Percentiles rank a stretch among this genome's conserved stretches.
These are phyloP conservation scores for Polyommatus icarus DNA, from an alignment of 2,888 invertebrate species.

Conservation along the genomic window DNA sequence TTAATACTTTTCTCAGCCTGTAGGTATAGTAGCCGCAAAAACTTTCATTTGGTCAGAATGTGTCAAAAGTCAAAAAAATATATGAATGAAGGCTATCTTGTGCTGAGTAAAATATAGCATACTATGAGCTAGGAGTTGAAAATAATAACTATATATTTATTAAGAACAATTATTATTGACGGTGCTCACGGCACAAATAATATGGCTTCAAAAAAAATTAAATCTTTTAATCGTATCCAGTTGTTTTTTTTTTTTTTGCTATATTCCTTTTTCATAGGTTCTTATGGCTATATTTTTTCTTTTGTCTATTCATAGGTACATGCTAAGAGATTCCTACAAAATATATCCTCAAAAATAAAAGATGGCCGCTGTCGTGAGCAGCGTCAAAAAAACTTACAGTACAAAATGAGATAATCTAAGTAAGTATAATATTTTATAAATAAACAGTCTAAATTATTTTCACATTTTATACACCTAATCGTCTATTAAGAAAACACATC, in stretches of 20 bases:
- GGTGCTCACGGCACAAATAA: background rate
- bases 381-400: conserved; percentile 12
- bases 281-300: too few species aligned
- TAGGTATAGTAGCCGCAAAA: background rate
- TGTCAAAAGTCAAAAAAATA: background rate
- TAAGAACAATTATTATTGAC: background rate
- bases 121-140: background rate
- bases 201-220: too few species aligned
- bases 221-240: background rate
- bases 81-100: background rate
- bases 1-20: background rate
- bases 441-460: conserved; percentile 31
- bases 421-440: conserved; percentile 17
- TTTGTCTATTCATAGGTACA: too few species aligned
- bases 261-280: too few species aligned
- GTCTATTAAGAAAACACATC: conserved; percentile 33
- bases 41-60: background rate
- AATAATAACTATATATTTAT: background rate
- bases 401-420: conserved; percentile 19
- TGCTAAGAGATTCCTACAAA: background rate
- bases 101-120: conserved; percentile 14
- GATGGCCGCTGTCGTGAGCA: background rate
- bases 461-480: conserved; percentile 31
- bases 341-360: background rate
- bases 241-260: background rate